Evolutionary conservation across 2,888 invertebrate genomes (phyloP).

Genomic region (Metellina segmentata): DNA sequence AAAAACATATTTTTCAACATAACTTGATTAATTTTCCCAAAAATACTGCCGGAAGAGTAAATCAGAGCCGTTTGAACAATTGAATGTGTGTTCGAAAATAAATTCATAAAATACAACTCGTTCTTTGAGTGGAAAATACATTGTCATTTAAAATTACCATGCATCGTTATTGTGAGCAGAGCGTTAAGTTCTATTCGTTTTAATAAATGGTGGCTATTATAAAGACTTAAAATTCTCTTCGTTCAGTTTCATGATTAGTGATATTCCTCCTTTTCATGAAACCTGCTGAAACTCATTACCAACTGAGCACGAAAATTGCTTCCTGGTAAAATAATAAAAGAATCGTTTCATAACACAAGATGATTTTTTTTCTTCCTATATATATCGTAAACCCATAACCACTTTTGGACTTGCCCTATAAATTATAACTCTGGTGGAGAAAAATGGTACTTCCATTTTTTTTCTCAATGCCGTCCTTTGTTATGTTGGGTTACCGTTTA

Average conservation of each 20-base stretch:
- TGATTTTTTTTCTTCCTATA: neutral
- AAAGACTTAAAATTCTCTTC: constrained; percentile 21
- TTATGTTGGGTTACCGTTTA: constrained; percentile 1
- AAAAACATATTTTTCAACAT: too few species aligned
- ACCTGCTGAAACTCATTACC: constrained; percentile 49
- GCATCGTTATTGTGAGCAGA: too few species aligned
- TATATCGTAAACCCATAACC: constrained; percentile 9
- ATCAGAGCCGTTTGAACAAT: too few species aligned
- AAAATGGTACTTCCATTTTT: constrained; percentile 11
- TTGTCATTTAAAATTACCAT: too few species aligned
- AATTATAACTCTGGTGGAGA: constrained; percentile 42
- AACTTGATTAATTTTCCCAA: too few species aligned
- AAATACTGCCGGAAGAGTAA: too few species aligned
- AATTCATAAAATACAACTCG: too few species aligned
- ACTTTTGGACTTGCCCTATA: constrained; percentile 24
- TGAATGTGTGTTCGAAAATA: too few species aligned
- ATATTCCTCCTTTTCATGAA: constrained; percentile 21
- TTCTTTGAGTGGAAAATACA: too few species aligned
- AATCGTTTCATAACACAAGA: constrained; percentile 4
- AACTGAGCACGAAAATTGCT: constrained; percentile 30
- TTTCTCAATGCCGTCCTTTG: neutral
- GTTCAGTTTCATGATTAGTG: neutral
- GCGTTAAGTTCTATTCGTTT: neutral
- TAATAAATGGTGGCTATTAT: constrained; percentile 38
- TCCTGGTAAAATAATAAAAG: constrained; percentile 27